Percentiles rank a stretch among this genome's conserved stretches.
These are phyloP conservation scores for Xestia c-nigrum DNA, from an alignment of 2,888 invertebrate species.

Conservation along the genomic window DNA sequence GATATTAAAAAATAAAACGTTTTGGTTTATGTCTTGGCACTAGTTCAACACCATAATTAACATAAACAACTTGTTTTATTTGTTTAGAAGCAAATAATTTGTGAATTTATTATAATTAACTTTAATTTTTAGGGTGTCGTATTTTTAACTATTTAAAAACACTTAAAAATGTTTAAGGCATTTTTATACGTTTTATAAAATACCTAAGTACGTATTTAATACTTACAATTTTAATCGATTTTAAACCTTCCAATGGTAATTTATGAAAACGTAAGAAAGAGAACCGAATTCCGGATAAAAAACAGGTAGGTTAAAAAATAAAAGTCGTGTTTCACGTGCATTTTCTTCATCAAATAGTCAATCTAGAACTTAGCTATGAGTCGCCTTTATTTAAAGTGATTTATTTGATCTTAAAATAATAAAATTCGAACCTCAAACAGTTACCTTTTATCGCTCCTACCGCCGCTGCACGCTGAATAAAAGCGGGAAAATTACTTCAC, in stretches of 20 bases:
- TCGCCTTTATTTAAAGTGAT: not conserved
- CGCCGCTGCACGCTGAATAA: conserved; percentile 83
- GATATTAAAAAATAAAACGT: not conserved
- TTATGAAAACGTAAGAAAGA: not conserved
- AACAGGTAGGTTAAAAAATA: not conserved
- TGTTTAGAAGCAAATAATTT: conserved; percentile 7
- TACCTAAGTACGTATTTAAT: not conserved
- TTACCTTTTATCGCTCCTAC: conserved; percentile 80
- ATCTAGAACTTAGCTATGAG: not conserved
- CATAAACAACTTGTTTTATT: conserved; percentile 49
- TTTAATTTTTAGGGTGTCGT: conserved; percentile 37
- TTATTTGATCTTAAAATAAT: not conserved
- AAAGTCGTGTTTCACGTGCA: not conserved
- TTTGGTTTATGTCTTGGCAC: conserved; percentile 36
- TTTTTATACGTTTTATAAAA: conserved; percentile 4
- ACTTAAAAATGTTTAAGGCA: conserved; percentile 11
- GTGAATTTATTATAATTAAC: conserved; percentile 46
- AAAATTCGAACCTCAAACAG: conserved; percentile 53
- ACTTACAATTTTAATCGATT: not conserved
- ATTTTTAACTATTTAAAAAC: conserved; percentile 24
- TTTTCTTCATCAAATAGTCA: not conserved
- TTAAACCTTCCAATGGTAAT: not conserved
- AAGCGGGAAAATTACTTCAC: conserved; percentile 89
- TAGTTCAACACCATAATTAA: conserved; percentile 26
- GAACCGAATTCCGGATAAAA: not conserved